Evolutionary conservation across 2,797 vertebrate species (phyloP).

Genomic region (Myotis vivesi): DNA sequence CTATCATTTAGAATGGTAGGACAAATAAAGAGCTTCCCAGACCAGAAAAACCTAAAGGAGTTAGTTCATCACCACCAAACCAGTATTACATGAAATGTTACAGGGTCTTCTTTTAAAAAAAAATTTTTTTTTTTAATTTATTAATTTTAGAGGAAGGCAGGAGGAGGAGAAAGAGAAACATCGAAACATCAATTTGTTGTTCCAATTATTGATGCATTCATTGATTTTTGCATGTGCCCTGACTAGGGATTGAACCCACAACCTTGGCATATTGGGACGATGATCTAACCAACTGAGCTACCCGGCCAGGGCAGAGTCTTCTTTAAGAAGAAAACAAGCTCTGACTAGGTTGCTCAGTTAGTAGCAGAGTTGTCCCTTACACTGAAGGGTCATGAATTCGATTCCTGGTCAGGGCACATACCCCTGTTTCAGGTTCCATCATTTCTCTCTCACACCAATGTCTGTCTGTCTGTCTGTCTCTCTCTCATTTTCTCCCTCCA

Average conservation of each 20-base stretch:
- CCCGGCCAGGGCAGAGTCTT: not conserved
- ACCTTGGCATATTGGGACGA: not conserved
- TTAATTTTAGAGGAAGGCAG: not conserved
- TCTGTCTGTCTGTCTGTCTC: not conserved
- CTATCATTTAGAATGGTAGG: not conserved
- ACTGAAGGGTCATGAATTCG: not conserved
- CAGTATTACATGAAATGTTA: not conserved
- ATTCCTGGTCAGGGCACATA: not conserved
- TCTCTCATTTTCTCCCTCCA: not conserved
- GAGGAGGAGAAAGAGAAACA: not conserved
- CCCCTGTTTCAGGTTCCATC: not conserved
- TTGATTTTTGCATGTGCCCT: not conserved
- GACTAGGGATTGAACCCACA: not conserved
- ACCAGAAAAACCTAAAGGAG: not conserved
- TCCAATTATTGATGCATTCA: not conserved
- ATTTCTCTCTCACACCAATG: not conserved
- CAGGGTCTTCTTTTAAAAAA: not conserved
- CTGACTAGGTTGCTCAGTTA: not conserved
- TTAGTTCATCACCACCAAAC: not conserved
- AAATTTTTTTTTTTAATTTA: not conserved
- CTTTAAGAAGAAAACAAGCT: not conserved
- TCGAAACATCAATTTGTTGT: not conserved
- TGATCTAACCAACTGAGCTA: not conserved
- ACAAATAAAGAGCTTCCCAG: not conserved
- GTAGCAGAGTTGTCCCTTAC: not conserved